Evolutionary conservation across 1,140 invertebrate genomes (phyloP).

Genomic region (Pseudomyrmex cubaensis): DNA sequence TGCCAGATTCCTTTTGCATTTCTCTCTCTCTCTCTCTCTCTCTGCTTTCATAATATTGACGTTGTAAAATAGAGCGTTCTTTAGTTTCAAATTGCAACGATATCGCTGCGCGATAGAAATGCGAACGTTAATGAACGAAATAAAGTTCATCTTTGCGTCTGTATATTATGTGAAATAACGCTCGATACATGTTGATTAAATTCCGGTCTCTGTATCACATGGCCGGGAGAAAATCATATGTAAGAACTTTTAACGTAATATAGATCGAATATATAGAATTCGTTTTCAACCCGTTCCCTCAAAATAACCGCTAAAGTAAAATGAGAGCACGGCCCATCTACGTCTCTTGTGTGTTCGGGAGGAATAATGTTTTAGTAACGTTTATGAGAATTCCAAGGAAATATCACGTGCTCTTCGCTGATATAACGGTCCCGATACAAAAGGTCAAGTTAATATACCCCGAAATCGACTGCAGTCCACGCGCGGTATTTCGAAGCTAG

Average conservation of each 20-base stretch:
- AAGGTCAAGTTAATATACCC: constrained; percentile 32
- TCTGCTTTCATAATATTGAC: not conserved
- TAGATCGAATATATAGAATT: constrained; percentile 14
- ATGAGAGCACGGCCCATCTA: not conserved
- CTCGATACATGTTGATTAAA: constrained; percentile 43
- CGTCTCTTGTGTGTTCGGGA: constrained; percentile 5
- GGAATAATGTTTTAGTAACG: constrained; percentile 22
- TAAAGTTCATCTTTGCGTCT: constrained; percentile 26
- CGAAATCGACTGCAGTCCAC: not conserved
- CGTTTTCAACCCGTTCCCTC: constrained; percentile 17
- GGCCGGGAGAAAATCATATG: constrained; percentile 2
- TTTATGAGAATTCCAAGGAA: constrained; percentile 35
- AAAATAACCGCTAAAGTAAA: constrained; percentile 22
- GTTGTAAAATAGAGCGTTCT: not conserved
- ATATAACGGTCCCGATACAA: constrained; percentile 34
- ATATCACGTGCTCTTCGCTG: not conserved
- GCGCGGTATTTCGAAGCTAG: constrained; percentile 2
- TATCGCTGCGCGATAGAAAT: constrained; percentile 20
- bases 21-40: no score
- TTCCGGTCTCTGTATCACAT: constrained; percentile 14
- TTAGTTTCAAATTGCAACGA: not conserved
- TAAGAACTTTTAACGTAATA: constrained; percentile 29
- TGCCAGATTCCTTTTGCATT: no score
- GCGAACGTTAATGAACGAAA: constrained; percentile 25
- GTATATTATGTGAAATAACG: constrained; percentile 19